These are phyloP conservation scores for Drosophila carrolli DNA, from an alignment of 1,140 invertebrate species.

Conservation along the genomic window DNA sequence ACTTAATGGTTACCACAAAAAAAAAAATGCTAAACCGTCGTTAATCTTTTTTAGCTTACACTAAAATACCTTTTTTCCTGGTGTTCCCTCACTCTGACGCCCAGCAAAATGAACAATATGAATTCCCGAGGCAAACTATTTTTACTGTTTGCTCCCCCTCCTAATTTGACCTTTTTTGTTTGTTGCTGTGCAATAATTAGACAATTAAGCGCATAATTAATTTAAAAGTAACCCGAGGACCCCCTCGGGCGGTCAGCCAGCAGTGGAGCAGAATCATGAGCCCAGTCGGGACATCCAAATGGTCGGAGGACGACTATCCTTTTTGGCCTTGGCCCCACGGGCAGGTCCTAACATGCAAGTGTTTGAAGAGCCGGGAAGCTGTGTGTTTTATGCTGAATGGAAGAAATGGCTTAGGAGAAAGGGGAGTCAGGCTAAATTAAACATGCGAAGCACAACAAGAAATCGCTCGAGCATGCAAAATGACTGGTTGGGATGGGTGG, in stretches of 20 bases:
- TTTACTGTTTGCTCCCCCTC: background rate
- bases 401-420: background rate
- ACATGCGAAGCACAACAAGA: slow-evolving; percentile 67
- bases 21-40: no score
- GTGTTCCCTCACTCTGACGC: background rate
- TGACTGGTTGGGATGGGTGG: slow-evolving; percentile 7
- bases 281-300: slow-evolving; percentile 10
- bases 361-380: slow-evolving; percentile 32
- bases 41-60: background rate
- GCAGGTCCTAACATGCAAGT: slow-evolving; percentile 32
- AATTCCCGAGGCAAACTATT: slow-evolving; percentile 28
- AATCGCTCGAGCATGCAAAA: slow-evolving; percentile 69
- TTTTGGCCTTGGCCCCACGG: slow-evolving; percentile 41
- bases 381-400: background rate
- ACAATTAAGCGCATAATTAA: slow-evolving; percentile 79
- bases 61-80: no score
- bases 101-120: slow-evolving; percentile 9
- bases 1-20: background rate
- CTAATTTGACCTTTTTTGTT: slow-evolving; percentile 4
- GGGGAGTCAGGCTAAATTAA: slow-evolving; percentile 54
- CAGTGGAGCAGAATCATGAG: slow-evolving; percentile 1
- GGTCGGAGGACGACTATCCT: slow-evolving; percentile 22
- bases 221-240: slow-evolving; percentile 58
- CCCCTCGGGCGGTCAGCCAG: slow-evolving; percentile 8
- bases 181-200: slow-evolving; percentile 60